Evolutionary conservation across 2,888 invertebrate species (phyloP).

Genomic region (Acrobasis consociella): DNA sequence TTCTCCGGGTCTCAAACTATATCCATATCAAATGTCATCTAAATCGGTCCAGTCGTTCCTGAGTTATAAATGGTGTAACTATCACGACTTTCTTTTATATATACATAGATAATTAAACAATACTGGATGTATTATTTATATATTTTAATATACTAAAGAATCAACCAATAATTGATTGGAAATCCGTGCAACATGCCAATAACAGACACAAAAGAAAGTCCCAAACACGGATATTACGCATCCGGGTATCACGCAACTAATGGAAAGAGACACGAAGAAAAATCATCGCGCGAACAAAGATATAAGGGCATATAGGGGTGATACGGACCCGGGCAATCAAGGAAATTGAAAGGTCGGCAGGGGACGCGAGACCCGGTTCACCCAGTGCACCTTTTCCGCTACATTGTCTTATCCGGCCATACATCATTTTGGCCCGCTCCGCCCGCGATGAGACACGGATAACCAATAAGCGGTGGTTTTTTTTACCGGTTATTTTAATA

Average conservation of each 20-base stretch:
- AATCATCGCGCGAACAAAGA: constrained; percentile 21
- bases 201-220: not conserved
- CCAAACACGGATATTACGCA: constrained; percentile 14
- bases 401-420: constrained; percentile 68
- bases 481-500: constrained; percentile 57
- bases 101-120: no score
- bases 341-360: constrained; percentile 76
- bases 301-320: constrained; percentile 35
- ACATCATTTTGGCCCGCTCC: constrained; percentile 62
- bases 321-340: constrained; percentile 57
- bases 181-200: not conserved
- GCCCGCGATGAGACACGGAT: constrained; percentile 46
- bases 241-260: constrained; percentile 8
- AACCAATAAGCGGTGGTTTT: constrained; percentile 45
- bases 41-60: no score
- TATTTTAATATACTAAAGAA: not conserved
- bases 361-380: constrained; percentile 46
- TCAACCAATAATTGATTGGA: constrained; percentile 1
- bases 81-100: no score
- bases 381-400: constrained; percentile 57
- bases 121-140: no score
- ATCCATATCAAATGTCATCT: no score
- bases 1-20: no score
- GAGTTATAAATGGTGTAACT: no score
- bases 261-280: constrained; percentile 18